Evolutionary conservation across 2,888 invertebrate genomes (phyloP).

Genomic region (Helicoverpa assulta): DNA sequence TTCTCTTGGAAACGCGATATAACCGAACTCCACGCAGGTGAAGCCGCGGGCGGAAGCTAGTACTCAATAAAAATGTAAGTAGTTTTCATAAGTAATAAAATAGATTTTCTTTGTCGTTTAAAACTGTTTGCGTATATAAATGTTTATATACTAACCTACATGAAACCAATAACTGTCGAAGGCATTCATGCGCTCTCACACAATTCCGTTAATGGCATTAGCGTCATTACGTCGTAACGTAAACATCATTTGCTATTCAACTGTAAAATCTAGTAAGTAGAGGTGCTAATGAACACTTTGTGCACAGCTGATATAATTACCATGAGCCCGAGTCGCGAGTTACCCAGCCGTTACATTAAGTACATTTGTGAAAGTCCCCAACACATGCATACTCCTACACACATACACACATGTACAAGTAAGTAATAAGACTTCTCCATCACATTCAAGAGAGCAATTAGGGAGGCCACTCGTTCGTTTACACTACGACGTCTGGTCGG

Average conservation of each 20-base stretch:
- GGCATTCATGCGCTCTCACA: conserved; percentile 7
- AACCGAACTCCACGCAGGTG: too few species aligned
- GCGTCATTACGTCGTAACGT: conserved; percentile 38
- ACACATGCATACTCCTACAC: conserved; percentile 31
- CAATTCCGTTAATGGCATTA: conserved; percentile 32
- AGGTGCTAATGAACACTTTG: conserved; percentile 59
- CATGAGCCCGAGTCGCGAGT: conserved; percentile 45
- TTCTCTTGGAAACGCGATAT: too few species aligned
- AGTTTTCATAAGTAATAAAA: background rate
- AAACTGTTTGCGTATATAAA: background rate
- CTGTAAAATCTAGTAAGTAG: conserved; percentile 56
- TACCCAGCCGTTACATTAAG: conserved; percentile 53
- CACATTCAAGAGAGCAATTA: conserved; percentile 60
- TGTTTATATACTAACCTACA: background rate
- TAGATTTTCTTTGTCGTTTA: too few species aligned
- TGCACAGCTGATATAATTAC: conserved; percentile 60
- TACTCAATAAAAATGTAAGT: too few species aligned
- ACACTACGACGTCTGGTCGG: conserved; percentile 28
- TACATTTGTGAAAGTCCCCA: conserved; percentile 53
- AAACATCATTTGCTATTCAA: conserved; percentile 58
- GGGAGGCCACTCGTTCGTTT: conserved; percentile 33
- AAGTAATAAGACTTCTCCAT: conserved; percentile 53
- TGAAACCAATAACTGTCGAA: background rate
- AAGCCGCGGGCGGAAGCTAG: too few species aligned
- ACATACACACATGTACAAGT: conserved; percentile 23